Evolutionary conservation across 2,113 vertebrate genomes (phyloP), one percentile per base, ranked within the genome.

Genomic region (Hylia prasina): DNA sequence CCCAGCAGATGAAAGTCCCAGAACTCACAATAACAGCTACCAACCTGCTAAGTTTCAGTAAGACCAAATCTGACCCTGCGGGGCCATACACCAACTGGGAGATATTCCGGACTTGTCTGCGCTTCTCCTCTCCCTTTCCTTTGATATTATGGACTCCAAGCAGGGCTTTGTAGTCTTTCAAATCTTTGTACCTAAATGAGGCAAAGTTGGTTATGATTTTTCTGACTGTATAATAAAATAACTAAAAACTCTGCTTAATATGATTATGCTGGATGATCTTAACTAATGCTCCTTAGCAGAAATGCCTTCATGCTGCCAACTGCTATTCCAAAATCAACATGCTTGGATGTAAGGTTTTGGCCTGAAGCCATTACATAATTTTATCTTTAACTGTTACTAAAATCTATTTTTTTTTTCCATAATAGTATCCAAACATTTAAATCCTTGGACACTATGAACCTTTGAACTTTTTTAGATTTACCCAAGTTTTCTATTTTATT

Each of bases 21-120:
- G 45, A 80, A 73, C 14, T 35, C 14, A 9, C 31, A 25, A 27
- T 18, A 79, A n/a, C 31, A 82, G 45, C 35, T 85, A 97, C 99
- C 97, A 69, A 99, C 99, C 98, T 98, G 72, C 98, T 97, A 39
- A 99, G 98, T 91, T 98, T 99, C 91, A 99, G 90, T 63, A 99
- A 97, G 51, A 99, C 99, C 92, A 99, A 97, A 91, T 98, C 99
- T 64, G 99, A 99, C 51, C 99, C 99, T 87, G 99, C 82, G 0
- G 99, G 99, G 6, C 99, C 99, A 60, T 99, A 99, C 17, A 99
- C 98, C 85, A 99, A 94, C 94, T 99, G 99, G 44, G 99, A 98
- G 57, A 99, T 98, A 86, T 98, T 99, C 61, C 98, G 97, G 96
- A 99, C 98, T 97, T 99, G 99, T 91, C 97, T 99, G 14, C 94